Conservation (phyloP, 53 echinoderm and acorn worm species). For the Apostichopus leukothele region DNA sequence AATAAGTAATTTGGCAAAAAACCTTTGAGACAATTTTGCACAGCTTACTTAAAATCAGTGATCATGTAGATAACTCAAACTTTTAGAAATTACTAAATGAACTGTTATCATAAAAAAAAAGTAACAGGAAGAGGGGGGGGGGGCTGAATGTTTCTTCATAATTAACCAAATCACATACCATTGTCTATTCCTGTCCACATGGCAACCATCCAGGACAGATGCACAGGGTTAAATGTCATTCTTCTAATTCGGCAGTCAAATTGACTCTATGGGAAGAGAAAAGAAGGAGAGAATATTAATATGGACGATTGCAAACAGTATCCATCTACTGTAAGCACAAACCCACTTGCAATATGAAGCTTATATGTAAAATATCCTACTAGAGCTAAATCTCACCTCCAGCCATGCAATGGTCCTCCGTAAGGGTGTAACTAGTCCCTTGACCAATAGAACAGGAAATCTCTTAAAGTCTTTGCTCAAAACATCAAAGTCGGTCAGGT, state of each 20-base stretch:
- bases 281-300: background rate
- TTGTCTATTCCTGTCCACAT: slow-evolving; percentile 84
- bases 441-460: slow-evolving; percentile 76
- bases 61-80: no score
- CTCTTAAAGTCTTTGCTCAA: slow-evolving; percentile 21
- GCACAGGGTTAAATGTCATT: slow-evolving; percentile 82
- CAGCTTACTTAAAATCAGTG: no score
- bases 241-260: slow-evolving; percentile 85
- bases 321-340: background rate
- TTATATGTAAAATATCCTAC: no score
- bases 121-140: no score
- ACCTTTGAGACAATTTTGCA: no score
- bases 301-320: background rate
- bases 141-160: background rate
- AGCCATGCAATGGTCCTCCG: slow-evolving; percentile 69
- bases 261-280: slow-evolving; percentile 56
- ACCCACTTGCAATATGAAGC: background rate
- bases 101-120: no score
- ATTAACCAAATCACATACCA: slow-evolving; percentile 54
- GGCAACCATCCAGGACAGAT: slow-evolving; percentile 87
- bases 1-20: no score
- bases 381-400: slow-evolving; percentile 54
- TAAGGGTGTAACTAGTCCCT: slow-evolving; percentile 69
- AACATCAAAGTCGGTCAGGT: background rate
- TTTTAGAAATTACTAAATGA: no score